phyloP scores from a whole-genome alignment of 2,888 invertebrate species.

The Bombylius discolor region DNA sequence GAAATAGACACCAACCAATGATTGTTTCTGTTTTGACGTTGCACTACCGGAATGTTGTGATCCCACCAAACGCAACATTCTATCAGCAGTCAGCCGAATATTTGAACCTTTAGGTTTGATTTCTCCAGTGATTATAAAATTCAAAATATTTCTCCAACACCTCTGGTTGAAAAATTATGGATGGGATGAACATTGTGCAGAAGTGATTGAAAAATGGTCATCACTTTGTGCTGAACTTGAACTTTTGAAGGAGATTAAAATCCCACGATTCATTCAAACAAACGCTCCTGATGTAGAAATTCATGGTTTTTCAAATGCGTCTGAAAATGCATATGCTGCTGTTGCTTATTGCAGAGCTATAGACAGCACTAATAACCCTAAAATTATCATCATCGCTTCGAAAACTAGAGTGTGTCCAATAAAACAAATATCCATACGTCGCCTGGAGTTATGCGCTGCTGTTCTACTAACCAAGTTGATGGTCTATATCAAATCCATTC shows the following conservation, averaged over 20 bases:
- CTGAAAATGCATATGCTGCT: background rate
- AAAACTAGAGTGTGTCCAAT: constrained; percentile 13
- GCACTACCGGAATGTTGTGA: no score
- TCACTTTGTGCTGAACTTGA: no score
- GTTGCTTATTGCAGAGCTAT: background rate
- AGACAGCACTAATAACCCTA: background rate
- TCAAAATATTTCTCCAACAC: no score
- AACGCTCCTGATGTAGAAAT: background rate
- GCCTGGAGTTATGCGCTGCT: constrained; percentile 13
- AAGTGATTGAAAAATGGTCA: no score
- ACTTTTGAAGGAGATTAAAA: no score
- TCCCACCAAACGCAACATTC: no score
- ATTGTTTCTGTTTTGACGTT: background rate
- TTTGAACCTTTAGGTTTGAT: no score
- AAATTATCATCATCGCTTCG: background rate
- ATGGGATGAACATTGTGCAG: no score
- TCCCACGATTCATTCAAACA: no score
- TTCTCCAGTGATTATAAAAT: no score
- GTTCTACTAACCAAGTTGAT: constrained; percentile 4
- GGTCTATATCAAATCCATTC: background rate
- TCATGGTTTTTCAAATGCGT: background rate
- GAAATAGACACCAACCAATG: background rate
- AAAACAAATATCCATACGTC: constrained; percentile 8
- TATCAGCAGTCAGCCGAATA: no score
- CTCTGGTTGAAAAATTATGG: no score